Conservation (phyloP, 1,140 invertebrate genomes). For the Camponotus floridanus region DNA sequence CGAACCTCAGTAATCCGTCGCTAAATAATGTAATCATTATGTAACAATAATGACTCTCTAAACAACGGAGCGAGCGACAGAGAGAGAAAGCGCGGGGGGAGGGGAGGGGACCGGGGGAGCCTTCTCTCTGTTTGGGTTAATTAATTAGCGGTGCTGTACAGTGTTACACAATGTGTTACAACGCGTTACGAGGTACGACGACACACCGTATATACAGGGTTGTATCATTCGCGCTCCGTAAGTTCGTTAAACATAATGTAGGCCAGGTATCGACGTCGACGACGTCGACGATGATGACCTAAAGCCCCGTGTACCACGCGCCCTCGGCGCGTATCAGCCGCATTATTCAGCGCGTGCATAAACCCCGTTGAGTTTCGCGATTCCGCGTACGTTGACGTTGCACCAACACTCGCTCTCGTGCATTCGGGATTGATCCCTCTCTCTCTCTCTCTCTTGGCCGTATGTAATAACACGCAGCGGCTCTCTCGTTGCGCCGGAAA, state of each 20-base stretch:
- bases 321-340: slow-evolving; percentile 16
- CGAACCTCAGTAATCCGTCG: not conserved
- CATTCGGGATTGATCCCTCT: slow-evolving; percentile 35
- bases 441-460: not conserved
- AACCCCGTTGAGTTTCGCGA: slow-evolving; percentile 53
- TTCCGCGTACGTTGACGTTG: slow-evolving; percentile 41
- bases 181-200: slow-evolving; percentile 3
- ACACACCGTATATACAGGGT: slow-evolving; percentile 26
- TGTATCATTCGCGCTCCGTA: slow-evolving; percentile 35
- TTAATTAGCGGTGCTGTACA: slow-evolving; percentile 41
- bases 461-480: slow-evolving; percentile 27
- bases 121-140: slow-evolving; percentile 31
- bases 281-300: slow-evolving; percentile 34
- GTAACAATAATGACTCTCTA: slow-evolving; percentile 10
- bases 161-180: slow-evolving; percentile 35
- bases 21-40: slow-evolving; percentile 28
- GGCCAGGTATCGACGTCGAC: slow-evolving; percentile 41
- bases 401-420: not conserved
- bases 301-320: slow-evolving; percentile 19
- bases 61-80: not conserved
- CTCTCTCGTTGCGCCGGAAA: slow-evolving; percentile 35
- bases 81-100: too few relatives aligned
- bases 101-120: not conserved
- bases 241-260: slow-evolving; percentile 54
- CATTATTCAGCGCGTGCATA: slow-evolving; percentile 60